Conservation (phyloP, 2,797 vertebrate species). For the Pelodytes ibericus region DNA sequence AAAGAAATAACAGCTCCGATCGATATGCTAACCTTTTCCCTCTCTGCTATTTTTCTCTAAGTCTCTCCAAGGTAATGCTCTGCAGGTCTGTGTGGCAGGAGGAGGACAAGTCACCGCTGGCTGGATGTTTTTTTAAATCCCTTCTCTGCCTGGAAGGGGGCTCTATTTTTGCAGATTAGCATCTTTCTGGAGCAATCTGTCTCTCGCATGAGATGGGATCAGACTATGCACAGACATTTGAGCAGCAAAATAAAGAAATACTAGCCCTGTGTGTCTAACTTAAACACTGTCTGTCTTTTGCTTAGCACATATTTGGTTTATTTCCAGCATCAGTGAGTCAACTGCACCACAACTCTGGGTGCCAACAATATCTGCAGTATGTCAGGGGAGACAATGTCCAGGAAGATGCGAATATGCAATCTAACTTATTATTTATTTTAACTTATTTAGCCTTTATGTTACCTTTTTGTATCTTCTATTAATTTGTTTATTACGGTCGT, state of each 20-base stretch:
- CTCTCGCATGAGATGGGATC: background rate
- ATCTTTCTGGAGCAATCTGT: background rate
- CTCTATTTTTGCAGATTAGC: conserved; percentile 7
- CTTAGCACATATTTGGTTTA: too few relatives aligned
- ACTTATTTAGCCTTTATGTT: too few relatives aligned
- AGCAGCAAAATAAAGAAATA: background rate
- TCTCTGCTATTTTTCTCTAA: conserved; percentile 48
- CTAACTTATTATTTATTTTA: too few relatives aligned
- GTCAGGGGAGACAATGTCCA: too few relatives aligned
- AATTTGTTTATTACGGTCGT: too few relatives aligned
- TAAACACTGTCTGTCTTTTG: too few relatives aligned
- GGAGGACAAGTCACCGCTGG: conserved; percentile 10
- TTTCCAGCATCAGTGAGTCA: too few relatives aligned
- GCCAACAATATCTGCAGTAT: too few relatives aligned
- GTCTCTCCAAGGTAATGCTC: conserved; percentile 50
- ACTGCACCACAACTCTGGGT: too few relatives aligned
- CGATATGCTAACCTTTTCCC: conserved; percentile 55
- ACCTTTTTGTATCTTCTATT: too few relatives aligned
- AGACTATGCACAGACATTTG: background rate
- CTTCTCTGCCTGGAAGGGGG: conserved; percentile 10
- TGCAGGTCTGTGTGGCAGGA: conserved; percentile 30
- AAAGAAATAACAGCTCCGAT: conserved; percentile 53
- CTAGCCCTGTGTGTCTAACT: background rate
- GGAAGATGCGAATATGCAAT: too few relatives aligned
- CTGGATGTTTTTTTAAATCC: conserved; percentile 35